Conservation (phyloP, 2,113 vertebrate genomes). For the Zapornia atra region DNA sequence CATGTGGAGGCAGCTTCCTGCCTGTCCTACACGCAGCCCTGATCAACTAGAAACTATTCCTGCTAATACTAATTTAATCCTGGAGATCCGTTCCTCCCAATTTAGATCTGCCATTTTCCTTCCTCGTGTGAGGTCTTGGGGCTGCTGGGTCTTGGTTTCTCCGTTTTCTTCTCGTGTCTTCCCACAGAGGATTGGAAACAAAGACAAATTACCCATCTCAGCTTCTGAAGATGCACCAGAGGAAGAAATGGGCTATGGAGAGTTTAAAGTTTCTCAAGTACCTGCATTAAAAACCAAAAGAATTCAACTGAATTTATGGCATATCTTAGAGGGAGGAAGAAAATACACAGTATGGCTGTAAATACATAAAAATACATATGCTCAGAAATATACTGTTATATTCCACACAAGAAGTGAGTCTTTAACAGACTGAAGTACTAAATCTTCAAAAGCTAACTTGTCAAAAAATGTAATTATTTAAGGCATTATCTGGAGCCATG, state of each 20-base stretch:
- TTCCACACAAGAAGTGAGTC: background rate
- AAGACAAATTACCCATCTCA: background rate
- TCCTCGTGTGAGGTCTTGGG: background rate
- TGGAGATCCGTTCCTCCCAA: background rate
- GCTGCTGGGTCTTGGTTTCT: background rate
- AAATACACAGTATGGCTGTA: background rate
- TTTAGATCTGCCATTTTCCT: background rate
- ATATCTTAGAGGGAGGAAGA: background rate
- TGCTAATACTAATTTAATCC: background rate
- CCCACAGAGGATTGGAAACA: background rate
- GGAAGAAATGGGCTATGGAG: background rate
- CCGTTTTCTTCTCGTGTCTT: background rate
- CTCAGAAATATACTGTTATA: background rate
- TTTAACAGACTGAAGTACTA: background rate
- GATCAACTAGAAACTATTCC: background rate
- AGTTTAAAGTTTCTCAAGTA: background rate
- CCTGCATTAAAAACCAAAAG: background rate
- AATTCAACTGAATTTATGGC: background rate
- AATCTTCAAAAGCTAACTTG: background rate
- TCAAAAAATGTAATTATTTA: background rate
- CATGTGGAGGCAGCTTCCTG: background rate
- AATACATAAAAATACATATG: background rate
- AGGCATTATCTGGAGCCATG: background rate
- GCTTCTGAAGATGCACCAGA: background rate
- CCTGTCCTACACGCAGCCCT: background rate